Evolutionary conservation across 2,797 vertebrate genomes (phyloP).

Genomic region (Brachyrhaphis roseni): DNA sequence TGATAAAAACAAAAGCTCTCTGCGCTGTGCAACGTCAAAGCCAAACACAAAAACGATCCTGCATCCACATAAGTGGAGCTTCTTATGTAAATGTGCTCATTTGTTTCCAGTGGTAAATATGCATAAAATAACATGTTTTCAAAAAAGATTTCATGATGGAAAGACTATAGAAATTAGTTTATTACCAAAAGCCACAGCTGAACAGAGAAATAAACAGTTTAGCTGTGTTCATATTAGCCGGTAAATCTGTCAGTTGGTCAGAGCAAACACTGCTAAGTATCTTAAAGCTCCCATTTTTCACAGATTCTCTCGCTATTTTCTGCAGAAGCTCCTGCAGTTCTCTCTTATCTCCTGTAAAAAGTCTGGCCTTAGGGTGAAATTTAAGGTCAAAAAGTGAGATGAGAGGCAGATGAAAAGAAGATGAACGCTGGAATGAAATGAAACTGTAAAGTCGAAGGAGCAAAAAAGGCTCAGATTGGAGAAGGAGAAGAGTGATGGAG

Average conservation of each 20-base stretch:
- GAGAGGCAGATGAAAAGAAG: constrained; percentile 9
- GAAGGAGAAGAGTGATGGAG: constrained; percentile 17
- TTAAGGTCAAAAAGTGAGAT: constrained; percentile 5
- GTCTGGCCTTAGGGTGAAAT: neutral
- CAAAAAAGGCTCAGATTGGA: neutral
- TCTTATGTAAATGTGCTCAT: neutral
- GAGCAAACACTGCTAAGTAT: constrained; percentile 5
- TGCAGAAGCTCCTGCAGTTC: neutral
- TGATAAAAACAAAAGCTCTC: constrained; percentile 44
- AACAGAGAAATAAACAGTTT: constrained; percentile 30
- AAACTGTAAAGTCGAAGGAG: constrained; percentile 1
- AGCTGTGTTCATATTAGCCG: constrained; percentile 9
- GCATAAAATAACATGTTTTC: constrained; percentile 7
- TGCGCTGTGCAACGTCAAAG: constrained; percentile 6
- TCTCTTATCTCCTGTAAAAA: neutral
- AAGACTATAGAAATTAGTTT: neutral
- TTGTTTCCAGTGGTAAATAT: constrained; percentile 21
- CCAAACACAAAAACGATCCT: constrained; percentile 22
- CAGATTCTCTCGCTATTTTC: neutral
- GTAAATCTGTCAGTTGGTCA: neutral
- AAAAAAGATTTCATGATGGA: neutral
- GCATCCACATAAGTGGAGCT: constrained; percentile 7
- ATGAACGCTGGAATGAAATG: constrained; percentile 4
- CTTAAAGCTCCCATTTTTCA: constrained; percentile 3
- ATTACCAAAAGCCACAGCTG: constrained; percentile 8